These are phyloP conservation scores for Larimichthys polyactis DNA, from an alignment of 2,113 vertebrate genomes.

Conservation along the genomic window DNA sequence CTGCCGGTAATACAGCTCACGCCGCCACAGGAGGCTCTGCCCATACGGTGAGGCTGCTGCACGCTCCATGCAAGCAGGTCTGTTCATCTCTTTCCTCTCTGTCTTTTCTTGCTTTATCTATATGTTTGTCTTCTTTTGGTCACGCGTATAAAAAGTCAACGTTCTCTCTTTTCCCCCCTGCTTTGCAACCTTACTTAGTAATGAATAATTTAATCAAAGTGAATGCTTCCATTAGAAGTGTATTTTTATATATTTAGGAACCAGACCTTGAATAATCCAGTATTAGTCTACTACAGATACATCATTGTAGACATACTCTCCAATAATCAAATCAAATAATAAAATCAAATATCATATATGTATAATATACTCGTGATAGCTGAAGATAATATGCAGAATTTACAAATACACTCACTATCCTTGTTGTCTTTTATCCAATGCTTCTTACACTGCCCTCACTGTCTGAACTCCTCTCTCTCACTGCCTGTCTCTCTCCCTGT, in stretches of 20 bases:
- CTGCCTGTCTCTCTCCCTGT: conserved; percentile 44
- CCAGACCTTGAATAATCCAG: not conserved
- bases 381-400: conserved; percentile 22
- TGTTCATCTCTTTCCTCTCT: conserved; percentile 75
- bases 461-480: conserved; percentile 30
- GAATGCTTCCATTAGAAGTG: not conserved
- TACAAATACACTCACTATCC: conserved; percentile 3
- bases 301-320: not conserved
- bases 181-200: not conserved
- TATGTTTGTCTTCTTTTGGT: conserved; percentile 47
- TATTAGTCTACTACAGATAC: not conserved
- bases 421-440: conserved; percentile 20
- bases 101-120: conserved; percentile 61
- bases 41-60: conserved; percentile 86
- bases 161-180: conserved; percentile 27
- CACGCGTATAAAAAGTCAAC: not conserved
- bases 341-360: not conserved
- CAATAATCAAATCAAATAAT: not conserved
- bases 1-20: conserved; percentile 83
- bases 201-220: not conserved
- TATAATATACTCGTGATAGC: conserved; percentile 3
- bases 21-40: conserved; percentile 84
- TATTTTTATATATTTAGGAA: not conserved
- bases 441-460: not conserved
- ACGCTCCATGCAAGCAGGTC: conserved; percentile 86